A percentile compares a stretch with the other conserved stretches of the same genome.
Evolutionary conservation across 2,888 invertebrate species (phyloP).

Genomic region (Gisinianus flammeolus): DNA sequence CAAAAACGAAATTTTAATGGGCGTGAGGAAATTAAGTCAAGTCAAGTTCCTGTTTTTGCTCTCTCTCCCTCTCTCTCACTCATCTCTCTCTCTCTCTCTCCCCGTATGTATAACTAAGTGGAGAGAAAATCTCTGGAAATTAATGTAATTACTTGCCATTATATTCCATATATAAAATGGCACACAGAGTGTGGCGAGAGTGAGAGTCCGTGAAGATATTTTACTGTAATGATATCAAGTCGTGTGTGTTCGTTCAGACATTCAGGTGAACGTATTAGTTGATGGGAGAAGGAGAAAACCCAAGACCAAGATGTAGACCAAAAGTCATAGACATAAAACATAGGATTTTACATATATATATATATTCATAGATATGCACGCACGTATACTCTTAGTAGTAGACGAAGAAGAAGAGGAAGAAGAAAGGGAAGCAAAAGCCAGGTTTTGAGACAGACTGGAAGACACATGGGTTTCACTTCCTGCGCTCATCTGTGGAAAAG

Average conservation of each 20-base stretch:
- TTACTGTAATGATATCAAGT: no score
- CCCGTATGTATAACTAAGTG: neutral
- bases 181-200: no score
- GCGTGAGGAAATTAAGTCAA: neutral
- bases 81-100: neutral
- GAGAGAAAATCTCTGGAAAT: neutral
- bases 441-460: neutral
- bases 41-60: neutral
- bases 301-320: no score
- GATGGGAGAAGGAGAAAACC: neutral
- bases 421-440: neutral
- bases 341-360: no score
- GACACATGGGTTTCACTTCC: constrained; percentile 12
- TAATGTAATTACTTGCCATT: neutral
- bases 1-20: neutral
- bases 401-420: neutral
- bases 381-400: neutral
- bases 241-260: no score
- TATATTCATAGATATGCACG: no score
- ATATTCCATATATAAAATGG: neutral
- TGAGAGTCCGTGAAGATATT: no score
- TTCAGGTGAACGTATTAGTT: neutral
- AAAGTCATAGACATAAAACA: no score
- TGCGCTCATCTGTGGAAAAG: constrained; percentile 4
- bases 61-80: neutral